phyloP scores from a whole-genome alignment of 1,140 invertebrate species.

The Philopotamus ludificatus region DNA sequence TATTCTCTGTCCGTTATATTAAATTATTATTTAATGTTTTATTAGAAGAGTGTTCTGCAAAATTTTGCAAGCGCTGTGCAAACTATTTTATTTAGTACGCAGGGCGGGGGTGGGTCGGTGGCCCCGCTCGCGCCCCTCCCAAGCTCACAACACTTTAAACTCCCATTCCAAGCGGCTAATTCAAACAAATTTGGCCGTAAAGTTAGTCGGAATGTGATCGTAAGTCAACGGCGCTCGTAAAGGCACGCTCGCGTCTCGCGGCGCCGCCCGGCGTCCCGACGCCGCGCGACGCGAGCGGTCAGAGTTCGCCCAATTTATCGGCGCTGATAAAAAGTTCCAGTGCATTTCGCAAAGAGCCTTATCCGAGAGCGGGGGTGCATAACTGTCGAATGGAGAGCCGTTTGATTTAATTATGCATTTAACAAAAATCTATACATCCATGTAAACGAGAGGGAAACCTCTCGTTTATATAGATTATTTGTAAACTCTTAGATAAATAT shows the following conservation, averaged over 20 bases:
- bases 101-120: not conserved
- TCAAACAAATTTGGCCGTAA: slow-evolving; percentile 23
- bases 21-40: too few species aligned
- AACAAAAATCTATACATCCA: too few species aligned
- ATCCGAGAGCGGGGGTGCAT: too few species aligned
- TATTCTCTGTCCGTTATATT: too few species aligned
- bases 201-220: slow-evolving; percentile 23
- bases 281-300: not conserved
- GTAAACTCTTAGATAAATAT: too few species aligned
- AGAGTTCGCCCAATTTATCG: not conserved
- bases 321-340: not conserved
- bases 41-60: too few species aligned
- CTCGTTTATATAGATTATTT: too few species aligned
- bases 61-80: not conserved
- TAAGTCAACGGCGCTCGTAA: slow-evolving; percentile 10
- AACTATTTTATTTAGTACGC: not conserved
- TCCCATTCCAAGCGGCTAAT: slow-evolving; percentile 26
- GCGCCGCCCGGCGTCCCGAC: not conserved
- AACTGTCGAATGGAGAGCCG: too few species aligned
- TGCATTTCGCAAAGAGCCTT: not conserved
- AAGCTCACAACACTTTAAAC: slow-evolving; percentile 17
- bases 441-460: too few species aligned
- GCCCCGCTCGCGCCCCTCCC: too few species aligned
- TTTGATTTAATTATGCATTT: too few species aligned
- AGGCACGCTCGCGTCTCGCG: not conserved